A percentile compares a stretch with the other conserved stretches of the same genome.
Conservation (phyloP, 2,113 vertebrate genomes). For the Rhea pennata region DNA sequence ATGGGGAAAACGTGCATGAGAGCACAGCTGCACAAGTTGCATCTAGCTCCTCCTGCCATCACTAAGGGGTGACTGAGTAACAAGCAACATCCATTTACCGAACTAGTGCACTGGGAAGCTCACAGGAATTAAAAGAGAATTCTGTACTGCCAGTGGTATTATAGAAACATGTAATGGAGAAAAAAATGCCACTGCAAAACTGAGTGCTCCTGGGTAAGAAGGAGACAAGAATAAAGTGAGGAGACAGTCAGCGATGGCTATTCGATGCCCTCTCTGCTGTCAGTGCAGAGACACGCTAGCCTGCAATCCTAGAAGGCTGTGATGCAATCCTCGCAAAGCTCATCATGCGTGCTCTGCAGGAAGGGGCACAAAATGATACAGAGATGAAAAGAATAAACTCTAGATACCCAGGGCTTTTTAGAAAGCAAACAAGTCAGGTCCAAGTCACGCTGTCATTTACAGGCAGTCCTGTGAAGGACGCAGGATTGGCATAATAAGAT, state of each 20-base stretch:
- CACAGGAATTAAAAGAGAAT: not conserved
- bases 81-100: not conserved
- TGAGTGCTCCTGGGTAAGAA: not conserved
- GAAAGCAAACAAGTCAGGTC: not conserved
- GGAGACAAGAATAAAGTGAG: not conserved
- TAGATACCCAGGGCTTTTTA: not conserved
- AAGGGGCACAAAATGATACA: not conserved
- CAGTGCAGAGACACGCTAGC: not conserved
- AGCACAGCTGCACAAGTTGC: not conserved
- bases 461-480: not conserved
- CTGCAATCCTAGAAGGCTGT: not conserved
- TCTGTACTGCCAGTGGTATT: not conserved
- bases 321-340: slow-evolving; percentile 35
- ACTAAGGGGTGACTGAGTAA: not conserved
- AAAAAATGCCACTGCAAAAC: not conserved
- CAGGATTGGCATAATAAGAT: not conserved
- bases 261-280: not conserved
- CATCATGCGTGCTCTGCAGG: not conserved
- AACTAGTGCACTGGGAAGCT: not conserved
- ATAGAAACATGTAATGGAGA: not conserved
- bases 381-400: not conserved
- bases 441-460: not conserved
- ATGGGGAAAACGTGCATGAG: accelerated
- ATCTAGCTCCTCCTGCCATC: not conserved
- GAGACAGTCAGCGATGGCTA: not conserved